Evolutionary conservation across 2,888 invertebrate genomes (phyloP).

Genomic region (Nephrocerus scutellatus): DNA sequence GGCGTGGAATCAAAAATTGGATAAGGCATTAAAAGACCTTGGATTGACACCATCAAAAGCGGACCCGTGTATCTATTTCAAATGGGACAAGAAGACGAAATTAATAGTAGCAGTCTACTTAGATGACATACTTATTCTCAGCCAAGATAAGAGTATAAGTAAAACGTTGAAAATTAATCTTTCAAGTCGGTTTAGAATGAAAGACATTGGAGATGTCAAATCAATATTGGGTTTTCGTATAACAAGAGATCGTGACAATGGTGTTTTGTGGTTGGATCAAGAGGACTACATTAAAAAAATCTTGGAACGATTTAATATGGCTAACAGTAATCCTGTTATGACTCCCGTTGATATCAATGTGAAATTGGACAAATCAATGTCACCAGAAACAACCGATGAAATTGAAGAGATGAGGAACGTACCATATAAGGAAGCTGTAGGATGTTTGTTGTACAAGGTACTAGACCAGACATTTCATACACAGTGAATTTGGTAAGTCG

Average conservation of each 20-base stretch:
- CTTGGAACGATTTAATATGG: conserved; percentile 6
- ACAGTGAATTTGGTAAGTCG: conserved; percentile 1
- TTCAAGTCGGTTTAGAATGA: conserved; percentile 8
- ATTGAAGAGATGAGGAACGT: neutral
- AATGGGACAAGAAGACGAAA: too few relatives aligned
- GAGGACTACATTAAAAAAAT: conserved; percentile 7
- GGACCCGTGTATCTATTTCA: conserved; percentile 14
- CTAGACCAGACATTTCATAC: too few relatives aligned
- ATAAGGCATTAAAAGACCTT: neutral
- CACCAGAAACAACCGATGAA: conserved; percentile 9
- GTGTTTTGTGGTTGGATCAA: conserved; percentile 3
- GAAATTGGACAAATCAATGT: conserved; percentile 13
- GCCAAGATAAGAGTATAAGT: conserved; percentile 5
- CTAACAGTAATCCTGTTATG: conserved; percentile 9
- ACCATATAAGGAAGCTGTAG: conserved; percentile 4
- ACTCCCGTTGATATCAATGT: conserved; percentile 15
- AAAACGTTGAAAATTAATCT: conserved; percentile 6
- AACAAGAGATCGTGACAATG: neutral
- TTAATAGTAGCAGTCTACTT: conserved; percentile 11
- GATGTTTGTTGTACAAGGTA: conserved; percentile 2
- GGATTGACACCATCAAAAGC: conserved; percentile 2
- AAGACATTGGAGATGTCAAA: conserved; percentile 8
- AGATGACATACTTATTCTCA: conserved; percentile 12
- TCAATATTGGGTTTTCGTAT: conserved; percentile 11
- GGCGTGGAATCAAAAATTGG: conserved; percentile 13